Evolutionary conservation across 2,888 invertebrate species (phyloP).

Genomic region (Cinara cedri): DNA sequence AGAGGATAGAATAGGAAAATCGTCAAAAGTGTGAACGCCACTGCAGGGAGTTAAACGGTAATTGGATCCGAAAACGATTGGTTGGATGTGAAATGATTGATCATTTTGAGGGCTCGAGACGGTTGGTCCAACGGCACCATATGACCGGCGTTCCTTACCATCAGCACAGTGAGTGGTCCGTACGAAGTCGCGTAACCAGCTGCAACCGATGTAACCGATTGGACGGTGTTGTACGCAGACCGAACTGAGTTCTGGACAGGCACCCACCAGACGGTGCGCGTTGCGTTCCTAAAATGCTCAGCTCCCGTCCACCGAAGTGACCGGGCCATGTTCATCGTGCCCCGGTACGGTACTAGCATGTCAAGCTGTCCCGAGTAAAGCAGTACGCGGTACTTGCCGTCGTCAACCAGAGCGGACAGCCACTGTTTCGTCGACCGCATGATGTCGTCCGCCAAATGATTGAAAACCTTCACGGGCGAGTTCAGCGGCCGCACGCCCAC

Average conservation of each 20-base stretch:
- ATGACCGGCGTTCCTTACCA: constrained; percentile 81
- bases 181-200: constrained; percentile 79
- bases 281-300: constrained; percentile 71
- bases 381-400: constrained; percentile 71
- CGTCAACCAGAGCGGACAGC: constrained; percentile 70
- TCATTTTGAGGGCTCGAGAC: constrained; percentile 77
- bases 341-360: constrained; percentile 86
- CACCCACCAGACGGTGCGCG: constrained; percentile 71
- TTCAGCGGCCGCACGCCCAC: constrained; percentile 71
- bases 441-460: no score
- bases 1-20: no score
- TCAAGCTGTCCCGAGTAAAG: constrained; percentile 91
- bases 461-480: no score
- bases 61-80: constrained; percentile 66
- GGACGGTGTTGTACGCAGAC: constrained; percentile 67
- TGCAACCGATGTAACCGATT: no score
- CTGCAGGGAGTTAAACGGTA: no score
- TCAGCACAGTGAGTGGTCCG: constrained; percentile 74
- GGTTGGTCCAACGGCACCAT: constrained; percentile 81
- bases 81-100: constrained; percentile 71
- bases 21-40: no score
- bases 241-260: constrained; percentile 27
- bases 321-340: constrained; percentile 79
- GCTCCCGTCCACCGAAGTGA: constrained; percentile 74
- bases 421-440: no score